Conservation (phyloP, 2,113 vertebrate genomes). For the Pelmatolapia mariae region DNA sequence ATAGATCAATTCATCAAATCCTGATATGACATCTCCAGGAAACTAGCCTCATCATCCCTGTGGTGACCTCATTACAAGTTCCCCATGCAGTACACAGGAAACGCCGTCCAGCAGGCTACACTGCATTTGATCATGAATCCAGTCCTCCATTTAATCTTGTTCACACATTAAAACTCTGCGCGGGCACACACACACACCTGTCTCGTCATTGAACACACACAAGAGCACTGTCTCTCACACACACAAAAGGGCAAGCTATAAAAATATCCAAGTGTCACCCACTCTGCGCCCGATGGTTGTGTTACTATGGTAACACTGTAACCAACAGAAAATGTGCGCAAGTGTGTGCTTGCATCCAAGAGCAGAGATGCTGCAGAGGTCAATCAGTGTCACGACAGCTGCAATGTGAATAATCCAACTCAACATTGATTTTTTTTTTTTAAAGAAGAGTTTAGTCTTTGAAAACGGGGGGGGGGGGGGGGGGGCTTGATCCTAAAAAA, state of each 20-base stretch:
- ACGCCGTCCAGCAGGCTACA: neutral
- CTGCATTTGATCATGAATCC: neutral
- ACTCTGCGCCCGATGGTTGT: conserved; percentile 36
- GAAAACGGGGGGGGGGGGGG: accelerated
- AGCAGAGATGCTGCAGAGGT: conserved; percentile 38
- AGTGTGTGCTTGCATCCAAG: neutral
- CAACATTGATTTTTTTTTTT: neutral
- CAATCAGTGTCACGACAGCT: conserved; percentile 25
- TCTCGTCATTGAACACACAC: neutral
- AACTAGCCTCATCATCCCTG: neutral
- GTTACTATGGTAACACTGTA: conserved; percentile 61
- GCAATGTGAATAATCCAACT: neutral
- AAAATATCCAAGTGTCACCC: conserved; percentile 57
- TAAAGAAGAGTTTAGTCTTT: neutral
- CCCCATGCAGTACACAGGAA: neutral
- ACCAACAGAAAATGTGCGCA: conserved; percentile 9
- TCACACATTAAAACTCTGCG: neutral
- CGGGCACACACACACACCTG: neutral
- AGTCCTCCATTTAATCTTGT: neutral
- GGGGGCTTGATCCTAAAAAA: neutral
- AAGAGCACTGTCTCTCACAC: neutral
- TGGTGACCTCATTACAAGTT: conserved; percentile 1
- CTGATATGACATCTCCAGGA: neutral
- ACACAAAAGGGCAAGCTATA: conserved; percentile 38
- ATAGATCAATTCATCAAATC: neutral